Percentiles rank a stretch among this genome's conserved stretches.
These are phyloP conservation scores for Cynocephalus volans DNA, from an alignment of 2,113 vertebrate genomes.

Conservation along the genomic window DNA sequence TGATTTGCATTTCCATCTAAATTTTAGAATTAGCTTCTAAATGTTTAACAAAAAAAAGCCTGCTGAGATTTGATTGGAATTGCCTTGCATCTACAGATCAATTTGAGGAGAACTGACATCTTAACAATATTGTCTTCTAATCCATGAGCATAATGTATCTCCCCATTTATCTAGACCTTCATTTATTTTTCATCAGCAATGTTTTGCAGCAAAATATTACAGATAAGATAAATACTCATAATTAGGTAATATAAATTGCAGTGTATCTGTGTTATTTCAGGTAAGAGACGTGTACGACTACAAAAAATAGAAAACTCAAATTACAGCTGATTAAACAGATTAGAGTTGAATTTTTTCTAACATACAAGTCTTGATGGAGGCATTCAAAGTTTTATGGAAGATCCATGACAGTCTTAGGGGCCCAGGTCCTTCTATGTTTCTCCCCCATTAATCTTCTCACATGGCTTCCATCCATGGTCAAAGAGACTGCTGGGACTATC, in stretches of 20 bases:
- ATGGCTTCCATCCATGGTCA: neutral
- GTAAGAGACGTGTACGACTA: neutral
- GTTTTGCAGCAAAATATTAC: neutral
- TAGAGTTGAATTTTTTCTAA: neutral
- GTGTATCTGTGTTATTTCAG: neutral
- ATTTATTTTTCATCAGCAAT: neutral
- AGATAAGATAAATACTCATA: neutral
- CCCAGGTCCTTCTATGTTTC: neutral
- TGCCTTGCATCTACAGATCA: neutral
- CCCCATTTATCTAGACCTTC: neutral
- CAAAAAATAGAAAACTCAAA: neutral
- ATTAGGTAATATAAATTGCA: neutral
- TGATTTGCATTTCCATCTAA: neutral
- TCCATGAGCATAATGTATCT: neutral
- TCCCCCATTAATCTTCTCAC: neutral
- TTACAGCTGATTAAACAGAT: neutral
- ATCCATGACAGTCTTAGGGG: neutral
- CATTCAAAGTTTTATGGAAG: neutral
- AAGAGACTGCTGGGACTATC: no score
- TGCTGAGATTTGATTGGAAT: neutral
- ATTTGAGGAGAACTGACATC: neutral
- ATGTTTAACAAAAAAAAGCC: neutral
- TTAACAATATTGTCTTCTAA: neutral
- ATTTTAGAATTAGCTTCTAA: constrained; percentile 1
- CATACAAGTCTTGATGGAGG: neutral